Percentiles rank a stretch among this genome's conserved stretches.
Evolutionary conservation across 2,888 invertebrate species (phyloP).

Genomic region (Dromius quadrimaculatus): DNA sequence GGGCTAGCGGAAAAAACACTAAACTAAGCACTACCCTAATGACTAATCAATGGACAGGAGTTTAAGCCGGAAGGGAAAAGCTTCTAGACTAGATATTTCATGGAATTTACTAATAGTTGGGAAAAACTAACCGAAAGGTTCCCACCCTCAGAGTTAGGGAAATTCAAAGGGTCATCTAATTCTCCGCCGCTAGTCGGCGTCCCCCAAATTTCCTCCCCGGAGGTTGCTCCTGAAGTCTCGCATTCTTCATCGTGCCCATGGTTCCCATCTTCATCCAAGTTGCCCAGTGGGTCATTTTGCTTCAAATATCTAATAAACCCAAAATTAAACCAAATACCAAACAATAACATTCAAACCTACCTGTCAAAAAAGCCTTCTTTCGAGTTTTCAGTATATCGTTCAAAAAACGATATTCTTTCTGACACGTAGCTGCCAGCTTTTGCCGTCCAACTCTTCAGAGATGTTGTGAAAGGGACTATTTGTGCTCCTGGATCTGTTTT

Average conservation of each 20-base stretch:
- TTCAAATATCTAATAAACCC: slow-evolving; percentile 69
- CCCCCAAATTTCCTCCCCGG: slow-evolving; percentile 90
- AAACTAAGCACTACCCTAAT: slow-evolving; percentile 12
- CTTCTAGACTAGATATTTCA: slow-evolving; percentile 51
- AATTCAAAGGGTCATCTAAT: slow-evolving; percentile 75
- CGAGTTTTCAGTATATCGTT: slow-evolving; percentile 72
- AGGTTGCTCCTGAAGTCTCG: slow-evolving; percentile 83
- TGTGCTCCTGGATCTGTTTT: slow-evolving; percentile 51
- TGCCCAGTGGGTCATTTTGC: slow-evolving; percentile 62
- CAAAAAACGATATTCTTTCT: slow-evolving; percentile 82
- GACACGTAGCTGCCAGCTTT: slow-evolving; percentile 85
- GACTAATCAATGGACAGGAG: slow-evolving; percentile 34
- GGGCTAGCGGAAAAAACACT: slow-evolving; percentile 29
- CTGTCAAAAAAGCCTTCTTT: slow-evolving; percentile 66
- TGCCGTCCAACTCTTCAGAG: slow-evolving; percentile 78
- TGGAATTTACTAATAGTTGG: slow-evolving; percentile 54
- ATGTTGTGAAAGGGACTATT: slow-evolving; percentile 62
- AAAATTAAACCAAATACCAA: background rate
- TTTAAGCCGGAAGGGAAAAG: slow-evolving; percentile 33
- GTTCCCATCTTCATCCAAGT: slow-evolving; percentile 64
- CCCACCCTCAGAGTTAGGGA: slow-evolving; percentile 77
- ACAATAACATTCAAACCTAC: slow-evolving; percentile 58
- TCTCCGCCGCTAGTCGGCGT: slow-evolving; percentile 89
- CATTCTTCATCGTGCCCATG: slow-evolving; percentile 75
- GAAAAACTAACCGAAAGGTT: slow-evolving; percentile 73